These are phyloP conservation scores for Sphaerophoria taeniata DNA, from an alignment of 2,888 invertebrate species.

Conservation along the genomic window DNA sequence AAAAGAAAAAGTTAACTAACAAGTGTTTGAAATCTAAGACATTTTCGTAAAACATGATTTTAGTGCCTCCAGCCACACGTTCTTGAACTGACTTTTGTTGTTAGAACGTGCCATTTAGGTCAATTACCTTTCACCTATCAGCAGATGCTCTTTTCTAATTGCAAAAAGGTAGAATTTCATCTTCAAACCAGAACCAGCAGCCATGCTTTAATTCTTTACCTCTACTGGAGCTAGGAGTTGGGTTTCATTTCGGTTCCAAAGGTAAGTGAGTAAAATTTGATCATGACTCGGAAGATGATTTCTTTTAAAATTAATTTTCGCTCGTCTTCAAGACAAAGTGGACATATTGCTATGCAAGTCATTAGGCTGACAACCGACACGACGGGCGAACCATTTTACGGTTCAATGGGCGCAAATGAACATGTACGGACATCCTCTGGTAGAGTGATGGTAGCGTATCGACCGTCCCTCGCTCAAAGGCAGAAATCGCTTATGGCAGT, in stretches of 20 bases:
- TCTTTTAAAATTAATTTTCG: not conserved
- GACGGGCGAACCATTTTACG: slow-evolving; percentile 35
- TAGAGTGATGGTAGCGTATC: too few relatives aligned
- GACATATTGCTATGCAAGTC: slow-evolving; percentile 20
- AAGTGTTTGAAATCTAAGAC: not conserved
- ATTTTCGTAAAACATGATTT: too few relatives aligned
- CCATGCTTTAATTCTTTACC: not conserved
- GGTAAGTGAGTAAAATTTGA: slow-evolving; percentile 24
- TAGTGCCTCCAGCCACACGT: slow-evolving; percentile 1
- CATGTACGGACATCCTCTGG: slow-evolving; percentile 54
- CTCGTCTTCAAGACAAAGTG: not conserved
- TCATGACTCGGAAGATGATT: slow-evolving; percentile 4
- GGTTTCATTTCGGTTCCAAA: slow-evolving; percentile 16
- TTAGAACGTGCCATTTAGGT: slow-evolving; percentile 34
- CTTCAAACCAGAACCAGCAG: not conserved
- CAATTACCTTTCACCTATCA: not conserved
- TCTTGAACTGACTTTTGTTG: not conserved
- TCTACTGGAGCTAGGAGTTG: slow-evolving; percentile 10
- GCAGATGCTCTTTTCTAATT: slow-evolving; percentile 35
- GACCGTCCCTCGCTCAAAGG: not conserved
- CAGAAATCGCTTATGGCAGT: slow-evolving; percentile 13
- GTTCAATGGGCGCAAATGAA: slow-evolving; percentile 56
- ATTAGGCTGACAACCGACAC: not conserved
- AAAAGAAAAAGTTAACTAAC: not conserved
- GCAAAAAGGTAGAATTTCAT: slow-evolving; percentile 34